A percentile compares a stretch with the other conserved stretches of the same genome.
These are phyloP conservation scores for Cyanoramphus novaezelandiae DNA, from an alignment of 2,113 vertebrate species.

Conservation along the genomic window DNA sequence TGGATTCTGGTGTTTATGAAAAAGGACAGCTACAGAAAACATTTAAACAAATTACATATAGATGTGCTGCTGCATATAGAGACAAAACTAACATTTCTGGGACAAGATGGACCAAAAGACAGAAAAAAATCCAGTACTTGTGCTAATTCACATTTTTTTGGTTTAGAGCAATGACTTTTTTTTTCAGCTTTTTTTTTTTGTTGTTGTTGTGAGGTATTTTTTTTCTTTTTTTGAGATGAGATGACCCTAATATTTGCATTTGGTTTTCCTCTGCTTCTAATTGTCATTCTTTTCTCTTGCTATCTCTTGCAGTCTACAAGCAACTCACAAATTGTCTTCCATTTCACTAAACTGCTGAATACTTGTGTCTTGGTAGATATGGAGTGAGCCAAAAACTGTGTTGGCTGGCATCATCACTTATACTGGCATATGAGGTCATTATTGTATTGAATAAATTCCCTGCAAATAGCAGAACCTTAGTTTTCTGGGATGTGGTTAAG, in stretches of 20 bases:
- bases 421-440: neutral
- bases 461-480: neutral
- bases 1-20: neutral
- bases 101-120: neutral
- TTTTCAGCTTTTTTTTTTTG: neutral
- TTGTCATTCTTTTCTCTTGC: neutral
- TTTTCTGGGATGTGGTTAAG: neutral
- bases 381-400: neutral
- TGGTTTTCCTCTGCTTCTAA: neutral
- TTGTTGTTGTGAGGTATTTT: neutral
- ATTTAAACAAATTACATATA: neutral
- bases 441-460: neutral
- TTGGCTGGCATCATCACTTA: neutral
- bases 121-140: neutral
- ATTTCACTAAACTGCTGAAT: neutral
- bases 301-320: neutral
- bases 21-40: neutral
- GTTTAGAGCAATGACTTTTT: neutral
- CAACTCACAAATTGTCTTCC: neutral
- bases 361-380: neutral
- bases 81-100: neutral
- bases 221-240: neutral
- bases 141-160: neutral
- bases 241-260: neutral
- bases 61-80: neutral